These are phyloP conservation scores for Trichogramma evanescens DNA, from an alignment of 2,888 invertebrate genomes.

Conservation along the genomic window DNA sequence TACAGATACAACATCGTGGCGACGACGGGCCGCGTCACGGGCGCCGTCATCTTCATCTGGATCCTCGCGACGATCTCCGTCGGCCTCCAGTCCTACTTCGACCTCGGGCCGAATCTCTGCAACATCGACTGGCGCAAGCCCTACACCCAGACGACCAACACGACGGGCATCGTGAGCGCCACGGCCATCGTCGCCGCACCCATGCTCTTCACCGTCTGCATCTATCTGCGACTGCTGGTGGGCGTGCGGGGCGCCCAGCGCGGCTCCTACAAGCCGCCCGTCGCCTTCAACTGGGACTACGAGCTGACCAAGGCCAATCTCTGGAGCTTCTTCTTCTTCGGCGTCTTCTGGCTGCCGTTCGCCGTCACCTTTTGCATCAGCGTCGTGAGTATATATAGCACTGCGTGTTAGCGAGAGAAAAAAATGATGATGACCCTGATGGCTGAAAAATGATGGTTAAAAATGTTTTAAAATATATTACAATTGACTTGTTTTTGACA, in stretches of 20 bases:
- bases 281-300: slow-evolving; percentile 58
- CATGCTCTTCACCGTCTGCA: slow-evolving; percentile 51
- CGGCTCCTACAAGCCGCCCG: slow-evolving; percentile 58
- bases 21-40: slow-evolving; percentile 51
- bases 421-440: background rate
- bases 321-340: slow-evolving; percentile 57
- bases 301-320: slow-evolving; percentile 59
- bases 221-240: slow-evolving; percentile 51
- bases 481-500: no score
- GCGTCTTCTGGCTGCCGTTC: slow-evolving; percentile 64
- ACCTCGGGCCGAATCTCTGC: slow-evolving; percentile 65
- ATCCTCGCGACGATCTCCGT: slow-evolving; percentile 52
- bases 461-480: background rate
- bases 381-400: slow-evolving; percentile 11
- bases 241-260: slow-evolving; percentile 51
- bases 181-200: slow-evolving; percentile 57
- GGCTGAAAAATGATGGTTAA: background rate
- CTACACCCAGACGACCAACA: slow-evolving; percentile 52
- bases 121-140: slow-evolving; percentile 47
- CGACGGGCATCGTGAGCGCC: slow-evolving; percentile 46
- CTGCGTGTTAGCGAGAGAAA: background rate
- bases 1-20: slow-evolving; percentile 46
- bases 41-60: slow-evolving; percentile 55
- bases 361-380: slow-evolving; percentile 55
- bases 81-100: slow-evolving; percentile 56